A percentile compares a stretch with the other conserved stretches of the same genome.
Evolutionary conservation across 2,797 vertebrate genomes (phyloP).

Genomic region (Acanthurus lineatus): DNA sequence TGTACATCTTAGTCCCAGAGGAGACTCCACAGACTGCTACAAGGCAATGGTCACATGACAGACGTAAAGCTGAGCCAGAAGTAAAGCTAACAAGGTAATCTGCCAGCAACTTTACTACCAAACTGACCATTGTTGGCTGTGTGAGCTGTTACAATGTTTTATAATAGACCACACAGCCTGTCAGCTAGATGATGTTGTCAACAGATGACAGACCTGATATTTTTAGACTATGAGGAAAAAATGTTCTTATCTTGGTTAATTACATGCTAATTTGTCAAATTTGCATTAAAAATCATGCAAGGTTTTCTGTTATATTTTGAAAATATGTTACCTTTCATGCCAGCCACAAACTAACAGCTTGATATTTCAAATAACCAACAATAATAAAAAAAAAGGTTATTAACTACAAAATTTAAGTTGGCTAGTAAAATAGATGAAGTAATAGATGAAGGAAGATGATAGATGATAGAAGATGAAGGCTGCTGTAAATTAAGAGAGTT

Average conservation of each 20-base stretch:
- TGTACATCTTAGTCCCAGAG: neutral
- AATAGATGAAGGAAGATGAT: too few species aligned
- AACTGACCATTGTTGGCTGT: neutral
- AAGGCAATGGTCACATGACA: neutral
- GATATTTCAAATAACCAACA: too few species aligned
- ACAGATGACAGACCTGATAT: neutral
- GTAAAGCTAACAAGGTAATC: neutral
- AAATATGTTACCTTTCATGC: neutral
- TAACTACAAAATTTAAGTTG: too few species aligned
- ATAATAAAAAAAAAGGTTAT: too few species aligned
- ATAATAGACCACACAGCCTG: neutral
- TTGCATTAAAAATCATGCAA: neutral
- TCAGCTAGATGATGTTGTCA: neutral
- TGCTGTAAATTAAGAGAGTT: too few species aligned
- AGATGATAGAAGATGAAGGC: too few species aligned
- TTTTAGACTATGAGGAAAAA: neutral
- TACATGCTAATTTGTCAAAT: too few species aligned
- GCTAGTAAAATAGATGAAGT: too few species aligned
- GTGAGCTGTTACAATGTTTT: conserved; percentile 1
- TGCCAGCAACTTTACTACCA: neutral
- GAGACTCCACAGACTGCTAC: neutral
- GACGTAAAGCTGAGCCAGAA: neutral
- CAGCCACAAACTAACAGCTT: too few species aligned
- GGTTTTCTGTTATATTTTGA: neutral
- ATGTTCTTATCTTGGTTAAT: neutral